Evolutionary conservation across 2,113 vertebrate species (phyloP), one percentile per base, ranked within the genome.

Genomic region (Apeltes quadracus): DNA sequence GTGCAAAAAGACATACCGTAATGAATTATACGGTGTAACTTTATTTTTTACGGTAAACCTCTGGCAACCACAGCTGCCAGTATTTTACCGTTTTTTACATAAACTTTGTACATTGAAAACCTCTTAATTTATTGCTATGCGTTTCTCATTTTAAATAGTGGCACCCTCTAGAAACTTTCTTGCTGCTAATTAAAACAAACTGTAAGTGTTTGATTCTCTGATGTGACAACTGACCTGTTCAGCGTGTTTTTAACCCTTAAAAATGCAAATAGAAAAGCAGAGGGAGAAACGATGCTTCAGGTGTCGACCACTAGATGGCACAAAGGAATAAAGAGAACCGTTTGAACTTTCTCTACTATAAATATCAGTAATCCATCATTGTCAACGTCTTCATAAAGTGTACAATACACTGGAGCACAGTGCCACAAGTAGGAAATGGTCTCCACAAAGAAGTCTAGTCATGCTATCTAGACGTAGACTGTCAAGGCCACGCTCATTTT

Each of bases 301-400:
- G 3, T 25, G 3, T 2, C 2, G 7, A 56, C 89, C 91, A 90
- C 87, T 89, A 87, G 90, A 76, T 87, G 87, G 90, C 88, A 79
- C 53, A 79, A 76, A 75, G 62, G 36, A 82, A n/a, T 55, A 43
- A 75, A 11, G 20, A 43, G 58, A 74, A 10, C 18, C 50, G 29
- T 56, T 15, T 36, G 32, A 53, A 29, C n/a, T 72, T 56, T 46
- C n/a, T 72, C 22, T 23, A 63, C 25, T 2, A 51, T 15, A 18
- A 41, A 62, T 29, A 46, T 22, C 23, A 46, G 27, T 50, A 27
- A 70, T 44, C 34, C 66, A 69, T 72, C 29, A 56, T n/a, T 67
- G 36, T 3, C 44, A 59, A 38, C 69, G 9, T 5, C 2, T 34
- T 34, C 38, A 23, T 13, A 57, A 14, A 41, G 3, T 63, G 43